Evolutionary conservation across 2,113 vertebrate genomes (phyloP).

Genomic region (Scytalopus superciliaris): DNA sequence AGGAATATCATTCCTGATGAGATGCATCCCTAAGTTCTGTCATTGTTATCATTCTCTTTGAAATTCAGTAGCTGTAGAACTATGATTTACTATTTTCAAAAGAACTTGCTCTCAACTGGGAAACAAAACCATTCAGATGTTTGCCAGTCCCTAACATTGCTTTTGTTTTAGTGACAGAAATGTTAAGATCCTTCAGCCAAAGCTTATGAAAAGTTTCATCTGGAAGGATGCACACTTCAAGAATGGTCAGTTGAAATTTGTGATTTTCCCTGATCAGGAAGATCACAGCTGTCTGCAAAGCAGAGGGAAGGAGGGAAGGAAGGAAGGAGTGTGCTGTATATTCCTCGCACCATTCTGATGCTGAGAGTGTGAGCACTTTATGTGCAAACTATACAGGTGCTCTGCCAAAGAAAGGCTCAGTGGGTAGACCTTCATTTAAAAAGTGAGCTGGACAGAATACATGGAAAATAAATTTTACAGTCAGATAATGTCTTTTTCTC

Average conservation of each 20-base stretch:
- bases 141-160: neutral
- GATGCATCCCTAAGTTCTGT: neutral
- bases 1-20: neutral
- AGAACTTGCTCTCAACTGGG: neutral
- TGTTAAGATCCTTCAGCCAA: neutral
- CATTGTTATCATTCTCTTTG: neutral
- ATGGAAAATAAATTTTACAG: neutral
- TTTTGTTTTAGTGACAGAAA: neutral
- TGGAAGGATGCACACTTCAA: neutral
- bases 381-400: neutral
- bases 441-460: neutral
- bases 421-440: neutral
- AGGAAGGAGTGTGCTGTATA: neutral
- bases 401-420: neutral
- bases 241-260: neutral
- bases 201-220: neutral
- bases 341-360: neutral
- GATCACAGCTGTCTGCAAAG: neutral
- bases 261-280: neutral
- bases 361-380: accelerated
- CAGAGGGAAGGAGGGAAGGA: neutral
- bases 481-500: neutral
- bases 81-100: neutral
- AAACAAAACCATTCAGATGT: neutral
- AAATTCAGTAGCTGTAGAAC: neutral